These are phyloP conservation scores for Todus mexicanus DNA, from an alignment of 2,797 vertebrate species.

Conservation along the genomic window DNA sequence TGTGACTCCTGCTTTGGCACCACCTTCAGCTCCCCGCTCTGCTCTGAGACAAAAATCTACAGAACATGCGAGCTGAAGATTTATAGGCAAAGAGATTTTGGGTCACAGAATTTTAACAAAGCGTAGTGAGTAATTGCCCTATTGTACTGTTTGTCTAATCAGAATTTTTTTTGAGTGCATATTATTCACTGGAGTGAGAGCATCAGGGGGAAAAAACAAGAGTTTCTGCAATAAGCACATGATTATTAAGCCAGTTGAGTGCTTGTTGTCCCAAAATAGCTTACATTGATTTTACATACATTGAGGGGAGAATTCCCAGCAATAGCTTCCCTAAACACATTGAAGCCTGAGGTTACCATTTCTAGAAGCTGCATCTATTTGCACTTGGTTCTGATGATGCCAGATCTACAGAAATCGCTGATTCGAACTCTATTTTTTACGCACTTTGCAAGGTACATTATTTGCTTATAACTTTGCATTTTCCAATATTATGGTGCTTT, in stretches of 20 bases:
- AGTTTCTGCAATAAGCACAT: constrained; percentile 11
- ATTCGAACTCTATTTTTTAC: background rate
- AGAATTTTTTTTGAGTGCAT: background rate
- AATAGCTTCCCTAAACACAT: background rate
- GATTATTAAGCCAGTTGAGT: constrained; percentile 8
- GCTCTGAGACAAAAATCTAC: background rate
- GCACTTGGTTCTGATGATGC: background rate
- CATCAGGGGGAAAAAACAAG: constrained; percentile 5
- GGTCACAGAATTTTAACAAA: constrained; percentile 16
- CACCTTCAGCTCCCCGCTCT: background rate
- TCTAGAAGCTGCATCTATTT: background rate
- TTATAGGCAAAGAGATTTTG: background rate
- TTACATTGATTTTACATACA: background rate
- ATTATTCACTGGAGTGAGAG: background rate
- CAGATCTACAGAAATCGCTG: background rate
- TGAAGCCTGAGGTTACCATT: background rate
- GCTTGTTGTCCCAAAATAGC: background rate
- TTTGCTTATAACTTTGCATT: background rate
- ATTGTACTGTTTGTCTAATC: constrained; percentile 23
- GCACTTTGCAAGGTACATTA: background rate
- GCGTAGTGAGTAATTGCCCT: background rate
- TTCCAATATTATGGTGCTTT: background rate
- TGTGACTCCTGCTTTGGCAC: background rate
- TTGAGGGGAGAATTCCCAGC: background rate
- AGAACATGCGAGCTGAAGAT: background rate